Evolutionary conservation across 2,797 vertebrate species (phyloP).

Genomic region (Pristis pectinata): DNA sequence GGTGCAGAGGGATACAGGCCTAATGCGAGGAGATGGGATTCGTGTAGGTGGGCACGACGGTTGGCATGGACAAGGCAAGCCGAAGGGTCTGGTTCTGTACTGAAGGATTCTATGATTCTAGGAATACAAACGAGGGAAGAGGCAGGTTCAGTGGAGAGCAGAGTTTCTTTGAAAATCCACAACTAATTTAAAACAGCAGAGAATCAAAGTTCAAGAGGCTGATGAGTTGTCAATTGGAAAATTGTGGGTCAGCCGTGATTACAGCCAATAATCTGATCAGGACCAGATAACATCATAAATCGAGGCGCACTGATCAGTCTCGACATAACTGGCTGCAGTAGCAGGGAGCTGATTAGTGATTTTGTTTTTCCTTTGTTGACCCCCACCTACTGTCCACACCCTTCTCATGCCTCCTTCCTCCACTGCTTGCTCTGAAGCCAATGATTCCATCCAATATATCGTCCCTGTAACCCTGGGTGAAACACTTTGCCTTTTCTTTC

Average conservation of each 20-base stretch:
- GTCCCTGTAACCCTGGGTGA: neutral
- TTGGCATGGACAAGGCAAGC: no score
- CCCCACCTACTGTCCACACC: neutral
- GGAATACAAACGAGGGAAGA: neutral
- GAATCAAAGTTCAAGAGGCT: neutral
- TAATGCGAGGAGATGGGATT: no score
- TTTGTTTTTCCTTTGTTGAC: neutral
- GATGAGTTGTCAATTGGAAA: slow-evolving; percentile 19
- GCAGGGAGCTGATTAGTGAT: neutral
- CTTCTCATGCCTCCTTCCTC: no score
- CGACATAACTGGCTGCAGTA: neutral
- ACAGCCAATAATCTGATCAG: neutral
- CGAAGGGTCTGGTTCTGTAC: no score
- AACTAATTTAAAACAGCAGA: neutral
- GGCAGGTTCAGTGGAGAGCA: neutral
- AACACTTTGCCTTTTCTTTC: neutral
- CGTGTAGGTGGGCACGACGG: no score
- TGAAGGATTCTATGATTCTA: no score
- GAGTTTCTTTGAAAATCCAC: neutral
- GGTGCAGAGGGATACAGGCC: no score
- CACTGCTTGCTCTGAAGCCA: neutral
- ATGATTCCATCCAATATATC: neutral
- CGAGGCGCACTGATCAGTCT: neutral
- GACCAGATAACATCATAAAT: neutral
- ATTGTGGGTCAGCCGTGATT: neutral